Percentiles rank a stretch among this genome's conserved stretches.
These are phyloP conservation scores for Aplodontia rufa DNA, from an alignment of 2,113 vertebrate species.

Conservation along the genomic window DNA sequence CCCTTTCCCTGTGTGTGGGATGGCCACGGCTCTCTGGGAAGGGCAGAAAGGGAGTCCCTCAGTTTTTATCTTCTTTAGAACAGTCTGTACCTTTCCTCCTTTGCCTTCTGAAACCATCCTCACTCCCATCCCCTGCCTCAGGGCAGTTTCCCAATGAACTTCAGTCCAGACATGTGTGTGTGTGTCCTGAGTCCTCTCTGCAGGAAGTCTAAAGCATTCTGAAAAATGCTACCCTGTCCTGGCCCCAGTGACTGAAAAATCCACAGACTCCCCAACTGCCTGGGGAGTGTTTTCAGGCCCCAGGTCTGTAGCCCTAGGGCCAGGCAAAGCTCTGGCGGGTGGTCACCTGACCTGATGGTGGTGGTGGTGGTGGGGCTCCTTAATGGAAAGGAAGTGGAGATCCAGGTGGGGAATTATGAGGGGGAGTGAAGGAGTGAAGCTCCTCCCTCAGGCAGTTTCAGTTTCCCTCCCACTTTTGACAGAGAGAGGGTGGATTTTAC, in stretches of 20 bases:
- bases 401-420: background rate
- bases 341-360: background rate
- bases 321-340: background rate
- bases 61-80: conserved; percentile 8
- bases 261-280: conserved; percentile 50
- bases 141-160: background rate
- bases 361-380: too few species aligned
- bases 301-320: background rate
- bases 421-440: background rate
- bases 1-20: background rate
- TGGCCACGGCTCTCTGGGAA: background rate
- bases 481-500: background rate
- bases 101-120: background rate
- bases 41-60: background rate
- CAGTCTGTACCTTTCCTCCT: background rate
- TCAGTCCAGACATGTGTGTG: background rate
- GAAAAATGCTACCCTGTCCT: background rate
- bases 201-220: background rate
- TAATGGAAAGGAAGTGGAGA: background rate
- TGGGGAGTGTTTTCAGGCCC: background rate
- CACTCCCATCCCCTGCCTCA: background rate
- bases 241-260: background rate
- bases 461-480: background rate
- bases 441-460: background rate
- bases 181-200: background rate